Evolutionary conservation across 2,113 vertebrate genomes (phyloP), one percentile per base, ranked within the genome.

Genomic region (Paralichthys olivaceus): DNA sequence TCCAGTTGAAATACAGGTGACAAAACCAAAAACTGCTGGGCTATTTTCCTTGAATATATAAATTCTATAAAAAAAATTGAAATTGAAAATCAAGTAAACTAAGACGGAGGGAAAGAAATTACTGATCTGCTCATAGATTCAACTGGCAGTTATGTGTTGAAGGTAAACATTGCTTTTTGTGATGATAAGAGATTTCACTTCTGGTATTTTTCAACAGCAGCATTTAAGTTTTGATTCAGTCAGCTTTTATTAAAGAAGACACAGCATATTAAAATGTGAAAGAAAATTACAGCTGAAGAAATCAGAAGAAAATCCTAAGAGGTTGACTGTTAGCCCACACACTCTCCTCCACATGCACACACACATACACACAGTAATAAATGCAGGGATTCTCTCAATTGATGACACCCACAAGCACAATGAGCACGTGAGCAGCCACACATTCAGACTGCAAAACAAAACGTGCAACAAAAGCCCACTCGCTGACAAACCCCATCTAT

Each of bases 321-420:
- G 25, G 45, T 69, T 59, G 63, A 53, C 17, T 45, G 20, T 74
- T 61, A 78, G 57, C 84, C 89, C 78, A 88, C 90, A 86, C 90
- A 64, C 81, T 57, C 73, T 77, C 81, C 81, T 78, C 55, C 22
- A n/a, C 69, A 72, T 53, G 71, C 29, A 23, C 69, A 70, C 25
- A 62, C 23, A 19, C 65, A 69, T 53, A 60, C 23, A n/a, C 69
- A 63, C n/a, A 51, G 51, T 66, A 72, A 84, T 79, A 70, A 73
- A 87, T 65, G 72, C 78, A 60, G 58, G 79, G 13, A 76, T 40
- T 40, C 77, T 84, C 72, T 85, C 57, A 45, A 69, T 80, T 45
- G 66, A 83, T 71, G 66, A 85, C 84, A 80, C 85, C 77, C 88
- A 90, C 88, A 43, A 62, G 70, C 71, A 28, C 69, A 77, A 67